phyloP scores from a whole-genome alignment of 2,888 invertebrate genomes.

The Bembecia ichneumoniformis region DNA sequence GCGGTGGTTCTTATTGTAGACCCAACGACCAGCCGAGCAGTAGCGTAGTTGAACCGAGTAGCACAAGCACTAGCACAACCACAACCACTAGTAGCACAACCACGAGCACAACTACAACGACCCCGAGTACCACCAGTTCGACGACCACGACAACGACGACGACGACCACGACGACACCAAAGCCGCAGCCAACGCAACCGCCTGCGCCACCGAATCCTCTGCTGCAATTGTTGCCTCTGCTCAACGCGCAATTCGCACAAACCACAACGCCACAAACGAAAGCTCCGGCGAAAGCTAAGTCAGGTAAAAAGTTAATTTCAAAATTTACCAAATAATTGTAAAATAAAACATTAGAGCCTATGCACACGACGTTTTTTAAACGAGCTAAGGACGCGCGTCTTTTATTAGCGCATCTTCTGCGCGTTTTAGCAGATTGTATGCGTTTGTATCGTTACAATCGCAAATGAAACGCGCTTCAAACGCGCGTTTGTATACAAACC shows the following conservation, averaged over 20 bases:
- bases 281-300: not conserved
- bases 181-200: slow-evolving; percentile 51
- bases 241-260: slow-evolving; percentile 7
- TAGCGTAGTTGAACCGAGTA: slow-evolving; percentile 10
- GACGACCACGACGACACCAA: slow-evolving; percentile 31
- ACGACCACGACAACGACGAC: slow-evolving; percentile 47
- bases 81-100: slow-evolving; percentile 40
- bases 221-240: slow-evolving; percentile 1
- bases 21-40: slow-evolving; percentile 9
- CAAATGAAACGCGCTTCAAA: too few species aligned
- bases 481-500: too few species aligned
- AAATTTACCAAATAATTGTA: too few species aligned
- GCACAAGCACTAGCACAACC: slow-evolving; percentile 32
- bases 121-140: slow-evolving; percentile 52
- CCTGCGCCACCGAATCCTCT: slow-evolving; percentile 3
- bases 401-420: too few species aligned
- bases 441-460: too few species aligned
- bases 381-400: too few species aligned
- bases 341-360: too few species aligned
- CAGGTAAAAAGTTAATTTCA: not conserved
- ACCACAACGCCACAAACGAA: not conserved
- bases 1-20: slow-evolving; percentile 7
- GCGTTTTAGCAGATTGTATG: too few species aligned
- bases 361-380: too few species aligned
- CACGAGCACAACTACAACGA: slow-evolving; percentile 47